A percentile compares a stretch with the other conserved stretches of the same genome.
These are phyloP conservation scores for Sebastolobus altivelis DNA, from an alignment of 2,797 vertebrate genomes.

Conservation along the genomic window DNA sequence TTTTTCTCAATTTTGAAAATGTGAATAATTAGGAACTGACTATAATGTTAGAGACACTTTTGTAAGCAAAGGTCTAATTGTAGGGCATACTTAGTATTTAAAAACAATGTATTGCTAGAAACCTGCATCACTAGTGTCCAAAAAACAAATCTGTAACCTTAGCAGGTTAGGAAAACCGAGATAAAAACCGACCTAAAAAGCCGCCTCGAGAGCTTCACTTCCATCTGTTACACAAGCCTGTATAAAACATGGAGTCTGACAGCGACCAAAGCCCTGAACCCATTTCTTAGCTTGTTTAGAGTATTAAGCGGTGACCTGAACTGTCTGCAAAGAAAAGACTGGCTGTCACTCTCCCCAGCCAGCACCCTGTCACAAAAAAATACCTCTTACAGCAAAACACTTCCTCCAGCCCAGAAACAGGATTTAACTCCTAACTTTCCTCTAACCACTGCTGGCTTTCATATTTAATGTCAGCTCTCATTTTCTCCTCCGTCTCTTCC, in stretches of 20 bases:
- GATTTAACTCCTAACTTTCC: slow-evolving; percentile 37
- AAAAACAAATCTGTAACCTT: slow-evolving; percentile 30
- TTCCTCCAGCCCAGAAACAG: slow-evolving; percentile 21
- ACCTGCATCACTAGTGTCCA: slow-evolving; percentile 10
- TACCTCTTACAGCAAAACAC: slow-evolving; percentile 23
- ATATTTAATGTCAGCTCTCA: slow-evolving; percentile 29
- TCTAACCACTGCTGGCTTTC: slow-evolving; percentile 17
- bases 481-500: slow-evolving; percentile 24
- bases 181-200: slow-evolving; percentile 54
- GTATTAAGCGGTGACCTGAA: slow-evolving; percentile 35
- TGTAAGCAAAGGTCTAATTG: background rate
- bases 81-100: background rate
- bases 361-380: slow-evolving; percentile 35
- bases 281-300: slow-evolving; percentile 47
- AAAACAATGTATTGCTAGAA: background rate
- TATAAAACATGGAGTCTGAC: slow-evolving; percentile 42
- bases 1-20: background rate
- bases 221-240: slow-evolving; percentile 40
- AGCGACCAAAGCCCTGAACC: slow-evolving; percentile 50
- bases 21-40: background rate
- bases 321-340: slow-evolving; percentile 47
- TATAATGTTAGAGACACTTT: background rate
- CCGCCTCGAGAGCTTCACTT: slow-evolving; percentile 9
- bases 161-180: slow-evolving; percentile 32
- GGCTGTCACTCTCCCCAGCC: slow-evolving; percentile 48